A percentile compares a stretch with the other conserved stretches of the same genome.
These are phyloP conservation scores for Hipposideros armiger DNA, from an alignment of 2,113 vertebrate species.

Conservation along the genomic window DNA sequence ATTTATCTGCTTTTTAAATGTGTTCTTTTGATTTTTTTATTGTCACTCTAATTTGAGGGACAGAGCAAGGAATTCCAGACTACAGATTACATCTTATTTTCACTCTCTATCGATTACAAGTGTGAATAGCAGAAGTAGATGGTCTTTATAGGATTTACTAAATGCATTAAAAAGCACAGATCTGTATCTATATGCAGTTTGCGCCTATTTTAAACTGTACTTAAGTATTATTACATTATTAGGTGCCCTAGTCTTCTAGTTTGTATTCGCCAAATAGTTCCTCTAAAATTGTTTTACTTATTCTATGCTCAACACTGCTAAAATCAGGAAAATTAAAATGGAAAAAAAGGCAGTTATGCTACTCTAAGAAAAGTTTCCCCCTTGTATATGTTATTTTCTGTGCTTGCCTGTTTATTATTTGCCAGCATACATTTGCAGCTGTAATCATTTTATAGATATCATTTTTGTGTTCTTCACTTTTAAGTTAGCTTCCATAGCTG, in stretches of 20 bases:
- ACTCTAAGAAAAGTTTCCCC: neutral
- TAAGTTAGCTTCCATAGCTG: slow-evolving; percentile 1
- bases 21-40: neutral
- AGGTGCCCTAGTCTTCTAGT: neutral
- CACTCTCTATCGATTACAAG: neutral
- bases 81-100: neutral
- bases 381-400: neutral
- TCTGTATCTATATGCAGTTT: neutral
- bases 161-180: neutral
- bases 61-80: neutral
- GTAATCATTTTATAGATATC: neutral
- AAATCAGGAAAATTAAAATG: slow-evolving; percentile 47
- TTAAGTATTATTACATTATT: neutral
- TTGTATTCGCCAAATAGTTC: neutral
- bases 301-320: neutral
- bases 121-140: neutral
- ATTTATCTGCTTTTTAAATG: neutral
- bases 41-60: neutral
- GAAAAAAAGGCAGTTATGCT: neutral
- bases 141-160: neutral
- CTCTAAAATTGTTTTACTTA: neutral
- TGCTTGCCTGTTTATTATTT: neutral
- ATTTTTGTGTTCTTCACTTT: neutral
- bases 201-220: neutral
- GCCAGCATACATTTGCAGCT: neutral